Percentiles rank a stretch among this genome's conserved stretches.
phyloP scores from a whole-genome alignment of 2,888 invertebrate species.

The Meiosimyza decipiens region DNA sequence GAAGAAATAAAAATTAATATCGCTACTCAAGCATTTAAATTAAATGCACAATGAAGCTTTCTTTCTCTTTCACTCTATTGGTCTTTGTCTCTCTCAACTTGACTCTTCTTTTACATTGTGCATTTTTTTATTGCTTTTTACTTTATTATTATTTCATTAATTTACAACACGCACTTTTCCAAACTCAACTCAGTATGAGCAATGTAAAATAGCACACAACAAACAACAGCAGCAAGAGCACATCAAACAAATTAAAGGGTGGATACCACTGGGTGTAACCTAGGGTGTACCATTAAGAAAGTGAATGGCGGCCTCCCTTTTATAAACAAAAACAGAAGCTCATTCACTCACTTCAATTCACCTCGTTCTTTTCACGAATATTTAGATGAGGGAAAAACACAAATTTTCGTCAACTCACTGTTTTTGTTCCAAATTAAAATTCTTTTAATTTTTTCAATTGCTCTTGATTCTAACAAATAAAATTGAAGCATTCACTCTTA shows the following conservation, averaged over 20 bases:
- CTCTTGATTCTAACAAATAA: not conserved
- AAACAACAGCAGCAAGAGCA: slow-evolving; percentile 9
- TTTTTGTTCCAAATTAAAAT: not conserved
- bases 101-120: slow-evolving; percentile 19
- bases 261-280: slow-evolving; percentile 44
- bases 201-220: slow-evolving; percentile 41
- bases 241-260: slow-evolving; percentile 35
- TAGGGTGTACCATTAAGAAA: slow-evolving; percentile 37
- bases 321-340: not conserved
- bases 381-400: no score
- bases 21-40: not conserved
- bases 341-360: not conserved
- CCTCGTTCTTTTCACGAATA: not conserved
- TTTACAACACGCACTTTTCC: slow-evolving; percentile 52
- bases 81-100: not conserved
- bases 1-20: not conserved
- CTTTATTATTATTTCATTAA: slow-evolving; percentile 49
- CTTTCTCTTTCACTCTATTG: not conserved
- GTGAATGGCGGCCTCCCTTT: not conserved
- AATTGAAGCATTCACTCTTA: slow-evolving; percentile 13
- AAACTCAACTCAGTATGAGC: slow-evolving; percentile 41
- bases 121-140: slow-evolving; percentile 34
- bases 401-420: not conserved
- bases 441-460: not conserved
- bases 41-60: slow-evolving; percentile 2